Evolutionary conservation across 2,113 vertebrate species (phyloP), one percentile per base, ranked within the genome.

Genomic region (Corvus moneduloides): DNA sequence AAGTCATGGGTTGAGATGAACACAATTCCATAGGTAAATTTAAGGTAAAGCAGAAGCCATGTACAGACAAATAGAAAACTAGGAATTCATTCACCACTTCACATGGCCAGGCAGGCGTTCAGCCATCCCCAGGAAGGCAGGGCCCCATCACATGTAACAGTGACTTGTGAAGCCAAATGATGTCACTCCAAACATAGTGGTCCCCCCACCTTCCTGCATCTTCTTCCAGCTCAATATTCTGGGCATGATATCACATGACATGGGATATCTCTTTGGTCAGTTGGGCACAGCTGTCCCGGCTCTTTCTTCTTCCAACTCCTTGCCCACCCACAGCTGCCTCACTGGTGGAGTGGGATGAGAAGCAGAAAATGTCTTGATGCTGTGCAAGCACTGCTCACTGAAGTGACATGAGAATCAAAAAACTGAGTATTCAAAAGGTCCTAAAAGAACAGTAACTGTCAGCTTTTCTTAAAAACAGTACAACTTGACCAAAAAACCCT

Each of bases 241-340:
- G 8, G 63, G 13, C 10, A 17, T 41, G 11, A 14, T 26, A 51
- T 43, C 35, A 14, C 3, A 22, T 22, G 12, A 9, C 16, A 39
- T 16, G 48, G 48, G 23, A 24, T 13, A 28, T 7, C 23, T 20
- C 19, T 39, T 28, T 28, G 39, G 27, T 46, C 23, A 62, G 22
- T 1, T 61, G 23, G 23, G 12, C 15, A 28, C 48, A 46, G 14
- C 28, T 46, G 15, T 28, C 28, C 33, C 0, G 0, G 10, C 6
- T 39, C 23, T 48, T 39, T 39, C 22, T 2, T 0, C 13, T 30
- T 71, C 23, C 55, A 62, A 2, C 11, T 24, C 48, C n/a, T 39
- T 71, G 48, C 28, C 26, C n/a, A 39, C 28, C 10, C 28, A 43
- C 32, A 64, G 14, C 26, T 64, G 21, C 26, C 43, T 58, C 1